A percentile compares a stretch with the other conserved stretches of the same genome.
Conservation (phyloP, 2,113 vertebrate genomes). For the Cyanoramphus novaezelandiae region DNA sequence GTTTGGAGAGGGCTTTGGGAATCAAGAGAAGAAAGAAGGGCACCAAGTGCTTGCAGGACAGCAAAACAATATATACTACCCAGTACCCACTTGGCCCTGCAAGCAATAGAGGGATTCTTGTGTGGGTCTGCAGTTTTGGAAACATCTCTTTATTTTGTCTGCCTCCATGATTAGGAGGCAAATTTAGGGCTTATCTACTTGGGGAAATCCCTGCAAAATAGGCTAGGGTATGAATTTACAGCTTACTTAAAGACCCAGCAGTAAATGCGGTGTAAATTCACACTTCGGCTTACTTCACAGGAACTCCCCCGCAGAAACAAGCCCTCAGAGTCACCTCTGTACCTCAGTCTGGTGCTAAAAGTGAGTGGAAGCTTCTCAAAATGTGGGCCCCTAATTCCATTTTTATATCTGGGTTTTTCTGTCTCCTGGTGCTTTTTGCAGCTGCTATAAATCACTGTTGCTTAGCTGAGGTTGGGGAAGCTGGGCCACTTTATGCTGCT, state of each 20-base stretch:
- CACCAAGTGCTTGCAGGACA: neutral
- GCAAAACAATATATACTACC: neutral
- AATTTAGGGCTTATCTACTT: constrained; percentile 31
- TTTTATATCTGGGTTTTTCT: constrained; percentile 51
- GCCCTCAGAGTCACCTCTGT: constrained; percentile 69
- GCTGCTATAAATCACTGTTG: neutral
- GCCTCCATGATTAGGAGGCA: constrained; percentile 17
- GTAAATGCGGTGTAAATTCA: constrained; percentile 58
- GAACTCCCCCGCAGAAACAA: constrained; percentile 66
- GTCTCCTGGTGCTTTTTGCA: constrained; percentile 47
- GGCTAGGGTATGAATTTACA: constrained; percentile 53
- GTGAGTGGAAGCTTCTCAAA: constrained; percentile 57
- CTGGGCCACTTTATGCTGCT: neutral
- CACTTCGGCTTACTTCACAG: constrained; percentile 57
- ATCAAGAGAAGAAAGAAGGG: neutral
- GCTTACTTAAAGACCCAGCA: constrained; percentile 52
- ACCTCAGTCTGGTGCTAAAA: constrained; percentile 63
- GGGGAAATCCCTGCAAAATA: constrained; percentile 61
- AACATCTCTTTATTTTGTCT: constrained; percentile 42
- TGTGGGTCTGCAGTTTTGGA: constrained; percentile 22
- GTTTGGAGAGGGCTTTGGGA: neutral
- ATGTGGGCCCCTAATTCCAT: constrained; percentile 36
- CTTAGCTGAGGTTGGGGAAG: neutral
- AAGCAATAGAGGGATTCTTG: neutral
- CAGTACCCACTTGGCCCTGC: neutral